Evolutionary conservation across 1,140 invertebrate species (phyloP), one percentile per base, ranked within the genome.

Genomic region (Ceratina australensis): DNA sequence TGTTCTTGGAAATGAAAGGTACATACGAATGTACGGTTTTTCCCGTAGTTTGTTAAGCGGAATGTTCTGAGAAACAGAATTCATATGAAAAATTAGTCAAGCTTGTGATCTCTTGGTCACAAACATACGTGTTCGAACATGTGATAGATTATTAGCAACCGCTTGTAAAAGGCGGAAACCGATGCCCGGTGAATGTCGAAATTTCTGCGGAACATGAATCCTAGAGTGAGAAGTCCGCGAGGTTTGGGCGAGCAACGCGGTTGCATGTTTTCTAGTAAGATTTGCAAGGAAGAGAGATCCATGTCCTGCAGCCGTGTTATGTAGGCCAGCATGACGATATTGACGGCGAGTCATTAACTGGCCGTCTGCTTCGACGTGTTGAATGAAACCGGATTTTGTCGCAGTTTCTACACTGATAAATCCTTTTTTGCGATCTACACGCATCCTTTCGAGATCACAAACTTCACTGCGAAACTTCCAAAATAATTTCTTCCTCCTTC

Each of bases 301-400:
- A 66, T 49, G 5, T 66, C 52, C 28, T 66, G 63, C 10, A 57
- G 28, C 0, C 22, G 26, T 10, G 49, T 57, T 42, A 74, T 67
- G 61, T 74, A 42, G 63, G 72, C 47, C 72, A 66, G 20, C 15
- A 8, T 16, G 20, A 42, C n/a, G 65, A 69, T 61, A 76, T 76
- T 42, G 26, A 69, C 60, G 73, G 50, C 22, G 26, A 57, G 42
- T 12, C n/a, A 69, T 76, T 69, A 60, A 52, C 26, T 42, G 47
- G 4, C 20, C 47, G 50, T 69, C 15, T 69, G 56, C 65, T 42
- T 68, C 42, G n/a, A 33, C 13, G 50, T 42, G 42, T 33, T 15
- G 24, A 76, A 42, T 52, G 50, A 76, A 69, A 69, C 20, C 56
- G 24, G 65, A 61, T 69, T 76, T 52, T 69, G 42, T 69, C 47